A percentile compares a stretch with the other conserved stretches of the same genome.
Evolutionary conservation across 1,140 invertebrate species (phyloP).

Genomic region (Sinonovacula constricta): DNA sequence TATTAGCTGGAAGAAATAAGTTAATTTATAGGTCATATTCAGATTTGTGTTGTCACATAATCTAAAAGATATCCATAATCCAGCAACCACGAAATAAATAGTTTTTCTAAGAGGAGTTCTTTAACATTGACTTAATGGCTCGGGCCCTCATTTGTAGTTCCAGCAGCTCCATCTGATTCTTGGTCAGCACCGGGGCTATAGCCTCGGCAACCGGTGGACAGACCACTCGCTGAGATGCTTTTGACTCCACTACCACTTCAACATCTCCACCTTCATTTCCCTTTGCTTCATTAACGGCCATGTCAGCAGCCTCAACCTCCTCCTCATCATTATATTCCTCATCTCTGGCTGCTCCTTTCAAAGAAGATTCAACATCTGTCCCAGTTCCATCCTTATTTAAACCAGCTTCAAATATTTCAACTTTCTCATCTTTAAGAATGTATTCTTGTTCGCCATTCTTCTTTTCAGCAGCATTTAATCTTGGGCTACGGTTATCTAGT

Average conservation of each 20-base stretch:
- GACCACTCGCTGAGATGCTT: background rate
- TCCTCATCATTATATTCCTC: slow-evolving; percentile 20
- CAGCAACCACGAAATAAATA: no score
- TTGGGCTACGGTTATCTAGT: background rate
- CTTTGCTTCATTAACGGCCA: slow-evolving; percentile 12
- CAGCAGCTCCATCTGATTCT: slow-evolving; percentile 79
- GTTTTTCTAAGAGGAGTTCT: no score
- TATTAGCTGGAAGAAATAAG: no score
- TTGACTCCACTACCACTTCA: slow-evolving; percentile 6
- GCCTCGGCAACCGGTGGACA: slow-evolving; percentile 27
- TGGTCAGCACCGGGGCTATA: slow-evolving; percentile 60
- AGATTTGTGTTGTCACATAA: no score
- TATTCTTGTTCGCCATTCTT: background rate
- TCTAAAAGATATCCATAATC: no score
- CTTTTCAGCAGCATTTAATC: background rate
- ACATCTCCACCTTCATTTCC: background rate
- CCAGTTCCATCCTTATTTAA: slow-evolving; percentile 23
- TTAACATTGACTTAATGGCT: slow-evolving; percentile 80
- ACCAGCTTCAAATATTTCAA: background rate
- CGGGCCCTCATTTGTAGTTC: slow-evolving; percentile 80
- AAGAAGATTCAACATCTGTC: slow-evolving; percentile 12
- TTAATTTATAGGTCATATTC: no score
- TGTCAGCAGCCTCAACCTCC: slow-evolving; percentile 10
- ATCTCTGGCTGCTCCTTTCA: background rate
- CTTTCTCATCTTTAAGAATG: background rate